Evolutionary conservation across 2,888 invertebrate genomes (phyloP), one percentile per base, ranked within the genome.

Genomic region (Hofmannophila pseudospretella): DNA sequence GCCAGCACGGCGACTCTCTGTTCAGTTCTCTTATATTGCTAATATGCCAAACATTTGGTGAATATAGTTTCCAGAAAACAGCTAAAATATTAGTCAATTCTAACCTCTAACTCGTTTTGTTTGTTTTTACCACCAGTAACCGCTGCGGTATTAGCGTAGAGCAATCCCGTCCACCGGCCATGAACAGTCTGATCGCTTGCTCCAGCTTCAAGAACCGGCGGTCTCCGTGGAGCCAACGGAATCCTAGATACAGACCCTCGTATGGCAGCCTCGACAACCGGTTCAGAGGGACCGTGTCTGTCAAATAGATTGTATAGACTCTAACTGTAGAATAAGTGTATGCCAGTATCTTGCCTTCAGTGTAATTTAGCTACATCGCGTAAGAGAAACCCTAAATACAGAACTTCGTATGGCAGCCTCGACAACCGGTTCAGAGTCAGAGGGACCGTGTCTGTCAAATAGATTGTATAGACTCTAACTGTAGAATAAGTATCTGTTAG

Each of bases 141-240:
- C 75, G 70, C 9, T 81, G 67, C 42, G 82, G 85, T 39, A 90
- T 92, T 51, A 90, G 90, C 36, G 90, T 92, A 49, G 92, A 92
- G 58, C 87, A 88, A 44, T 89, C 89, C 26, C 81, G 92, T 23
- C 92, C 92, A 0, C 90, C 90, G n/a, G 92, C 89, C 33, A 92
- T 92, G 91, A 92, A 92, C 78, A 93, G 92, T 39, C 79, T 93
- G 41, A 92, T 93, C 42, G 91, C 92, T 0, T 93, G 93, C 80
- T 93, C 92, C 69, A 93, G 93, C 72, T 93, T 91, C 82, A 92
- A 93, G 67, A 93, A 92, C 71, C 88, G 85, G 0, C 66, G 79
- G n/a, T 76, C 77, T 33, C 85, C 86, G 0, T 87, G 87, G 86
- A 74, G 72, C 20, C 82, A 80, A 46, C 75, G 84, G 38, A 76